phyloP scores from a whole-genome alignment of 2,797 vertebrate species.

The Protosalanx chinensis region DNA sequence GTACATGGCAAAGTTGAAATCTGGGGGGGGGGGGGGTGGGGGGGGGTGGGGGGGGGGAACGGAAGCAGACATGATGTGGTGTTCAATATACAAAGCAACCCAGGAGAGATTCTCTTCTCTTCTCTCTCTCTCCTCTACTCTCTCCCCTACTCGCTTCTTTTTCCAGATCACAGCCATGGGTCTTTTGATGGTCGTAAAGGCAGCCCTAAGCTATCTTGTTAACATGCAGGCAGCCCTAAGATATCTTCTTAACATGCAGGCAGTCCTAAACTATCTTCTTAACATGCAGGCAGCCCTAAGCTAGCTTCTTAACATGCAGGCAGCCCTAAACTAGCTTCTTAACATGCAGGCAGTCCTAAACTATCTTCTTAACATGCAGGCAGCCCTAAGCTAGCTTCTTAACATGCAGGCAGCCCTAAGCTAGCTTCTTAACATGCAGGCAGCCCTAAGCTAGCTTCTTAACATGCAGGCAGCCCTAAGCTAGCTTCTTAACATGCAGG shows the following conservation, averaged over 20 bases:
- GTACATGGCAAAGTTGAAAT: constrained; percentile 95
- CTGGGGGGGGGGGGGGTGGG: constrained; percentile 71
- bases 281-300: constrained; percentile 54
- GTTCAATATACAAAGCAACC: too few relatives aligned
- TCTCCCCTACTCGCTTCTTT: constrained; percentile 12
- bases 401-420: constrained; percentile 54
- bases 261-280: constrained; percentile 52
- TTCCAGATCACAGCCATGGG: constrained; percentile 68
- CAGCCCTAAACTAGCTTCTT: constrained; percentile 53
- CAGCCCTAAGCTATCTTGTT: constrained; percentile 52
- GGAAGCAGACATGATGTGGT: too few relatives aligned
- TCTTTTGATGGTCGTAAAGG: constrained; percentile 68
- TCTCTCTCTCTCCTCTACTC: too few relatives aligned
- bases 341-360: constrained; percentile 54
- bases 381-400: constrained; percentile 53
- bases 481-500: constrained; percentile 32
- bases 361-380: constrained; percentile 31
- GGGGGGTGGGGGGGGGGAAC: constrained; percentile 48
- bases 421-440: constrained; percentile 31
- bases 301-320: constrained; percentile 32
- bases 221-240: constrained; percentile 54
- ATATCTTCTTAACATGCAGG: constrained; percentile 31
- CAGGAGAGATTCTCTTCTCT: too few relatives aligned
- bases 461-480: constrained; percentile 54
- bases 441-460: constrained; percentile 53